These are phyloP conservation scores for Neolamprologus longior DNA, from an alignment of 2,113 vertebrate species.

Conservation along the genomic window DNA sequence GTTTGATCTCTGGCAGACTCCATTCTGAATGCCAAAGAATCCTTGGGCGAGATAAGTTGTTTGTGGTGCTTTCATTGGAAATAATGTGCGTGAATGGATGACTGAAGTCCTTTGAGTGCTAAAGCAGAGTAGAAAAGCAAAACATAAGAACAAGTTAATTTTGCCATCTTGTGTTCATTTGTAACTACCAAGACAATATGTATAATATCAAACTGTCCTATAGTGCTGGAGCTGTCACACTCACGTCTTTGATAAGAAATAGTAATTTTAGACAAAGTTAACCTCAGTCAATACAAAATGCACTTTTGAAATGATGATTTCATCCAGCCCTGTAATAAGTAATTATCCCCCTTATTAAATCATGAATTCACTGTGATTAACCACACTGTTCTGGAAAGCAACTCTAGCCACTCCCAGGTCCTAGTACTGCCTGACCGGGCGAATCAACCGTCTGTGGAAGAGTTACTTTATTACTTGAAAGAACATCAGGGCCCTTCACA, in stretches of 20 bases:
- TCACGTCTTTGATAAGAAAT: neutral
- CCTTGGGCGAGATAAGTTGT: neutral
- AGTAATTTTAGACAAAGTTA: neutral
- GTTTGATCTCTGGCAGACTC: neutral
- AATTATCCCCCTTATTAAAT: neutral
- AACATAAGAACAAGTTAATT: neutral
- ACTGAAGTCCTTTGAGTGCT: neutral
- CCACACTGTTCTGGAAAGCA: neutral
- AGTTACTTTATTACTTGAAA: neutral
- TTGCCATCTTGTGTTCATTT: neutral
- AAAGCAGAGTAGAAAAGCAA: neutral
- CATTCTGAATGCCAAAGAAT: neutral
- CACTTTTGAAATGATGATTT: neutral
- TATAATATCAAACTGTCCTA: neutral
- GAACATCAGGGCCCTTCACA: neutral
- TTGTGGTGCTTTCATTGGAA: neutral
- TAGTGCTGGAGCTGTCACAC: neutral
- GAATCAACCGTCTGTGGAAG: neutral
- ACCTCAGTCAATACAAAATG: neutral
- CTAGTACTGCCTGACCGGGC: neutral
- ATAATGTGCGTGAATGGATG: neutral
- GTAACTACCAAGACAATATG: neutral
- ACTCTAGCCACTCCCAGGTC: neutral
- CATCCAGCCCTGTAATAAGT: neutral
- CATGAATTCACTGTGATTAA: neutral